Evolutionary conservation across 2,113 vertebrate genomes (phyloP).

Genomic region (Origma solitaria): DNA sequence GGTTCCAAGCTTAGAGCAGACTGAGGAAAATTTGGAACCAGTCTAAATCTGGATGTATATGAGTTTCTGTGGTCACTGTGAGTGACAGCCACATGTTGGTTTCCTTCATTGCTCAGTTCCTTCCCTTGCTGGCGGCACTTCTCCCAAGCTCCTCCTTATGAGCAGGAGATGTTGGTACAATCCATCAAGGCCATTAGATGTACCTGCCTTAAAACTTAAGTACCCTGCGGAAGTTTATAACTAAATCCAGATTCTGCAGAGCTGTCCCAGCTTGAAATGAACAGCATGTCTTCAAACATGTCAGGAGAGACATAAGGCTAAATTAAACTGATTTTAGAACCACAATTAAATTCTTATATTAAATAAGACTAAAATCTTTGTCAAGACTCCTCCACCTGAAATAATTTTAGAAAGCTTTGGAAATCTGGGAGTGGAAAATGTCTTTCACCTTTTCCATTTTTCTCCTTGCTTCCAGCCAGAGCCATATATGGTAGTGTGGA

Average conservation of each 20-base stretch:
- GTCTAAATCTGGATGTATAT: neutral
- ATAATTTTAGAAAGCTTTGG: neutral
- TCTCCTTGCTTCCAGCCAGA: neutral
- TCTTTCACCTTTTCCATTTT: neutral
- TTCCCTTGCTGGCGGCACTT: neutral
- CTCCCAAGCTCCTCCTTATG: neutral
- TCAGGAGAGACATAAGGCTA: neutral
- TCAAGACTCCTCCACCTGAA: neutral
- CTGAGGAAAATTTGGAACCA: neutral
- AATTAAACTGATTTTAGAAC: neutral
- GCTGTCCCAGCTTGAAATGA: neutral
- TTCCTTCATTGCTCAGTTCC: neutral
- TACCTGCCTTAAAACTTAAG: neutral
- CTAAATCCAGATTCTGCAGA: neutral
- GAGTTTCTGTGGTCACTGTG: neutral
- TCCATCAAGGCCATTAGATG: neutral
- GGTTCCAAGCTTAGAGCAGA: neutral
- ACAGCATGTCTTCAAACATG: neutral
- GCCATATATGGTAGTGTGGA: neutral
- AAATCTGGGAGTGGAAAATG: neutral
- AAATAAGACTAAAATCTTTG: neutral
- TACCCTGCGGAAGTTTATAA: neutral
- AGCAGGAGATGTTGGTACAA: neutral
- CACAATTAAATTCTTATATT: neutral
- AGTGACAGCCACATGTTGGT: neutral